Evolutionary conservation across 2,113 vertebrate genomes (phyloP).

Genomic region (Euleptes europaea): DNA sequence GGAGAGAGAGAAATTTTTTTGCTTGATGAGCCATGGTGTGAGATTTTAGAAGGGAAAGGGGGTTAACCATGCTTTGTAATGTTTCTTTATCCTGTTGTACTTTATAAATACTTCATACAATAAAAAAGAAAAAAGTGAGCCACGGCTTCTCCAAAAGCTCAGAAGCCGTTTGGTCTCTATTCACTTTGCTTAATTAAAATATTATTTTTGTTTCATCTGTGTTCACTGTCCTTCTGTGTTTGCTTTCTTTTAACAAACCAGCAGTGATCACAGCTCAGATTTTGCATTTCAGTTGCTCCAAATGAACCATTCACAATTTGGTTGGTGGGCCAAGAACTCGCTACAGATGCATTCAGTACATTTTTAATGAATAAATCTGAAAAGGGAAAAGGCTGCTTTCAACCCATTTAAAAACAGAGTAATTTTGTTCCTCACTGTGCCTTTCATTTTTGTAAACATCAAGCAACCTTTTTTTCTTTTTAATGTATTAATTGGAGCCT

Average conservation of each 20-base stretch:
- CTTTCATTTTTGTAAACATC: no score
- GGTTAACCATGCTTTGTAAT: neutral
- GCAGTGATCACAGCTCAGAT: neutral
- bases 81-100: neutral
- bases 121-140: neutral
- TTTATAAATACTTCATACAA: neutral
- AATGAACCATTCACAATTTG: neutral
- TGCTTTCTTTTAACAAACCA: neutral
- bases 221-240: neutral
- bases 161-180: neutral
- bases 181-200: constrained; percentile 16
- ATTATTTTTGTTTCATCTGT: neutral
- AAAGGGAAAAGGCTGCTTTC: neutral
- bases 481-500: no score
- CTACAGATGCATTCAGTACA: neutral
- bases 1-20: neutral
- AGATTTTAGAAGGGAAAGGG: neutral
- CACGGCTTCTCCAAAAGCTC: neutral
- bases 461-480: no score
- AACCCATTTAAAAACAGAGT: neutral
- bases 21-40: neutral
- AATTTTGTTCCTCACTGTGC: neutral
- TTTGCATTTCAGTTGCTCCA: constrained; percentile 6
- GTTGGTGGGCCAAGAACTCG: fast-evolving
- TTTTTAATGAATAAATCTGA: fast-evolving